These are phyloP conservation scores for Carlito syrichta DNA, from an alignment of 2,113 vertebrate genomes.

Conservation along the genomic window DNA sequence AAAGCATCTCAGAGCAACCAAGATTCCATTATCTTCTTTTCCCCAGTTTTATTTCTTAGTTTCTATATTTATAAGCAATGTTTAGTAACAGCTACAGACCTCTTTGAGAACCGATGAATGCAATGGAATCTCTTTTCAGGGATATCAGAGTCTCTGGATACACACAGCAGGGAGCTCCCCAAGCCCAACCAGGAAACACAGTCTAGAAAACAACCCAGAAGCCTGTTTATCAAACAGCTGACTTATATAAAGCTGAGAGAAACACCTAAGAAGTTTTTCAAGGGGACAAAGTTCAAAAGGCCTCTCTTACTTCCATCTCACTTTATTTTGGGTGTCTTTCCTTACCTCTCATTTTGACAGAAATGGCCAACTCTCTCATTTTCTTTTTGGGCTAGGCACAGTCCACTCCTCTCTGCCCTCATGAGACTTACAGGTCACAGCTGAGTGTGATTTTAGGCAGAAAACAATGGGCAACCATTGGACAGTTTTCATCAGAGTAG, in stretches of 20 bases:
- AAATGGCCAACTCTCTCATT: background rate
- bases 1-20: too few relatives aligned
- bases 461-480: background rate
- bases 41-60: too few relatives aligned
- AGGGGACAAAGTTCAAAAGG: background rate
- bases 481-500: background rate
- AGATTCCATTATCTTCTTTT: too few relatives aligned
- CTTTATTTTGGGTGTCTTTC: background rate
- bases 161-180: too few relatives aligned
- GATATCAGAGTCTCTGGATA: too few relatives aligned
- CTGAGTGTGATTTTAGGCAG: background rate
- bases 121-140: too few relatives aligned
- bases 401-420: background rate
- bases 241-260: background rate
- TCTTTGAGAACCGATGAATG: too few relatives aligned
- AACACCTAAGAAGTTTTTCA: background rate
- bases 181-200: background rate
- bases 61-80: too few relatives aligned
- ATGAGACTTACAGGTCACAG: background rate
- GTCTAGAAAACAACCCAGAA: background rate
- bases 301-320: background rate
- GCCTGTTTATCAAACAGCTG: background rate
- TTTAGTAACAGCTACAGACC: too few relatives aligned
- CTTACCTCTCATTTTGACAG: background rate
- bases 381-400: background rate